These are phyloP conservation scores for Drosophila paulistorum DNA, from an alignment of 1,140 invertebrate species.

Conservation along the genomic window DNA sequence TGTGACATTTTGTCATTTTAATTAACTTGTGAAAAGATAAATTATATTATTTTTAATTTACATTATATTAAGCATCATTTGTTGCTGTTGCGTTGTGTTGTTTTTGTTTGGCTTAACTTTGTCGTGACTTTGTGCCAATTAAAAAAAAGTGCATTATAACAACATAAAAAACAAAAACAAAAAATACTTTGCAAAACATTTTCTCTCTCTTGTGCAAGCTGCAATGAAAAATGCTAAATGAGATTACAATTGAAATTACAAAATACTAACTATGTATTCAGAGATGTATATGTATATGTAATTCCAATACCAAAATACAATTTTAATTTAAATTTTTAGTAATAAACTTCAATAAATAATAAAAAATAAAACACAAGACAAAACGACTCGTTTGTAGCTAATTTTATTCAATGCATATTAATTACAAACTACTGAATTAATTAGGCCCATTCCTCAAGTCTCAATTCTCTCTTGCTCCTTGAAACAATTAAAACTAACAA, in stretches of 20 bases:
- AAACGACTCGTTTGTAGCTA: neutral
- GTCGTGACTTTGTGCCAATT: slow-evolving; percentile 44
- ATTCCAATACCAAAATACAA: slow-evolving; percentile 47
- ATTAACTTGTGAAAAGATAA: slow-evolving; percentile 2
- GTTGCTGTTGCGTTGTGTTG: neutral
- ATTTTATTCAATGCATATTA: slow-evolving; percentile 20
- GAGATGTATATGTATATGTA: slow-evolving; percentile 62
- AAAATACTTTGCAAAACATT: slow-evolving; percentile 33
- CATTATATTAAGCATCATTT: slow-evolving; percentile 24
- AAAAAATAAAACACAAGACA: slow-evolving; percentile 30
- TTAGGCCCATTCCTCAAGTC: slow-evolving; percentile 38
- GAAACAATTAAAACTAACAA: slow-evolving; percentile 12
- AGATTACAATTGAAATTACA: slow-evolving; percentile 40
- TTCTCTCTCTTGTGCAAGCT: slow-evolving; percentile 19
- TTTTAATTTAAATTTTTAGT: slow-evolving; percentile 63
- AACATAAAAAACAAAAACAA: neutral
- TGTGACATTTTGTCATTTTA: slow-evolving; percentile 1
- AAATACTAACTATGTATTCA: slow-evolving; percentile 54
- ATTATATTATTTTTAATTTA: slow-evolving; percentile 22
- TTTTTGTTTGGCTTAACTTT: slow-evolving; percentile 9
- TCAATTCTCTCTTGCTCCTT: slow-evolving; percentile 9
- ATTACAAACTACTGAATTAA: slow-evolving; percentile 34
- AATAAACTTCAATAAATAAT: slow-evolving; percentile 63
- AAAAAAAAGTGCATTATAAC: slow-evolving; percentile 29
- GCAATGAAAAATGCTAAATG: slow-evolving; percentile 9